Evolutionary conservation across 2,797 vertebrate species (phyloP).

Genomic region (Sebastolobus alascanus): DNA sequence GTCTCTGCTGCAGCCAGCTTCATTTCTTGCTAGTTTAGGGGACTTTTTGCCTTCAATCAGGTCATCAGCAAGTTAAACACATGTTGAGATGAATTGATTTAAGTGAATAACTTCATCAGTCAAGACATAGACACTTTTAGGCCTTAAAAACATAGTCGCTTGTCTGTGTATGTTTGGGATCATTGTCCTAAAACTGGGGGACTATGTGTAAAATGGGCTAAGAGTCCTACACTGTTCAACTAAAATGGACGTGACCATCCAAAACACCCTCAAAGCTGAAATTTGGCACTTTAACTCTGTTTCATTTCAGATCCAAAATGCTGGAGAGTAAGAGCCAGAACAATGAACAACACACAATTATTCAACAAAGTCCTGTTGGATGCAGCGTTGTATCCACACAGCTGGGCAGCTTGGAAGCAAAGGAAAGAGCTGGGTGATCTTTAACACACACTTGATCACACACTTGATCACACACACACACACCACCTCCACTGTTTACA

Average conservation of each 20-base stretch:
- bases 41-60: neutral
- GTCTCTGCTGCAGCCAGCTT: neutral
- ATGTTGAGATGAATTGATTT: neutral
- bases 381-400: constrained; percentile 55
- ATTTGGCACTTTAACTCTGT: neutral
- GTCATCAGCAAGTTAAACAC: neutral
- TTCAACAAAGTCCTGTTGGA: constrained; percentile 18
- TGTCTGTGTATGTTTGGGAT: neutral
- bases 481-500: constrained; percentile 61
- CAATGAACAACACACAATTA: constrained; percentile 26
- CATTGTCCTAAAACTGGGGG: neutral
- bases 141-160: neutral
- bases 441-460: constrained; percentile 45
- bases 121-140: neutral
- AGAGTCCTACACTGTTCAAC: neutral
- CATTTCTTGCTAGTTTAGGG: neutral
- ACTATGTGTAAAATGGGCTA: neutral
- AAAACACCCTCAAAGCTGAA: neutral
- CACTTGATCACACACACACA: constrained; percentile 37
- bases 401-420: constrained; percentile 38
- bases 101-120: neutral
- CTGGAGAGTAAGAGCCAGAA: neutral
- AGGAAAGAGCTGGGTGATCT: constrained; percentile 49
- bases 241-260: neutral
- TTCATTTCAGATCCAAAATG: neutral